These are phyloP conservation scores for Aphaenogaster rudis DNA, from an alignment of 1,140 invertebrate genomes.

Conservation along the genomic window DNA sequence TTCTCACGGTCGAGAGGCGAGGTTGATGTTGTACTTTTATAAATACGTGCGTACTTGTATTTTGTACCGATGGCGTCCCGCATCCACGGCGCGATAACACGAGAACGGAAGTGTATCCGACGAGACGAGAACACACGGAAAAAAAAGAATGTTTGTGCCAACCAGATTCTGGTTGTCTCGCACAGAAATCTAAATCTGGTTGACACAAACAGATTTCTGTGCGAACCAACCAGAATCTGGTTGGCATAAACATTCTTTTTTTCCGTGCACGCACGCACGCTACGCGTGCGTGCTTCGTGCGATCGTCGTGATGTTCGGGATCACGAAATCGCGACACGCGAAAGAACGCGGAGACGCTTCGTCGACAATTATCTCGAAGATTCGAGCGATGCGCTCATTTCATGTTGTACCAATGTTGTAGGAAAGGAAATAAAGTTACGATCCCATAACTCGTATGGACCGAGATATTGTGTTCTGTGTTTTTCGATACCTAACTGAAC, in stretches of 20 bases:
- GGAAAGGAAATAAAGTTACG: slow-evolving; percentile 71
- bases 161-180: too few relatives aligned
- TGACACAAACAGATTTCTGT: too few relatives aligned
- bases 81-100: neutral
- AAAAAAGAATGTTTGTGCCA: too few relatives aligned
- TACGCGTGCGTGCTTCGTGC: slow-evolving; percentile 49
- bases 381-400: slow-evolving; percentile 61
- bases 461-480: slow-evolving; percentile 22
- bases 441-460: slow-evolving; percentile 55
- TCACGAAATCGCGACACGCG: neutral
- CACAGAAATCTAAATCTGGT: too few relatives aligned
- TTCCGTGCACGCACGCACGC: neutral
- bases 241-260: too few relatives aligned
- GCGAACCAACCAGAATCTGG: too few relatives aligned
- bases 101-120: slow-evolving; percentile 13
- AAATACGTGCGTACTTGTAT: slow-evolving; percentile 77
- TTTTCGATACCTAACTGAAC: neutral
- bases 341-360: slow-evolving; percentile 15
- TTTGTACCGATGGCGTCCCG: slow-evolving; percentile 67
- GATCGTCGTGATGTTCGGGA: slow-evolving; percentile 52
- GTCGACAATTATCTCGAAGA: slow-evolving; percentile 50
- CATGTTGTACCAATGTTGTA: slow-evolving; percentile 67
- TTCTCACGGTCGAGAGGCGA: slow-evolving; percentile 57
- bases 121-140: slow-evolving; percentile 34
- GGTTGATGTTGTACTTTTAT: slow-evolving; percentile 80